Evolutionary conservation across 2,888 invertebrate genomes (phyloP).

Genomic region (Tridacna gigas): DNA sequence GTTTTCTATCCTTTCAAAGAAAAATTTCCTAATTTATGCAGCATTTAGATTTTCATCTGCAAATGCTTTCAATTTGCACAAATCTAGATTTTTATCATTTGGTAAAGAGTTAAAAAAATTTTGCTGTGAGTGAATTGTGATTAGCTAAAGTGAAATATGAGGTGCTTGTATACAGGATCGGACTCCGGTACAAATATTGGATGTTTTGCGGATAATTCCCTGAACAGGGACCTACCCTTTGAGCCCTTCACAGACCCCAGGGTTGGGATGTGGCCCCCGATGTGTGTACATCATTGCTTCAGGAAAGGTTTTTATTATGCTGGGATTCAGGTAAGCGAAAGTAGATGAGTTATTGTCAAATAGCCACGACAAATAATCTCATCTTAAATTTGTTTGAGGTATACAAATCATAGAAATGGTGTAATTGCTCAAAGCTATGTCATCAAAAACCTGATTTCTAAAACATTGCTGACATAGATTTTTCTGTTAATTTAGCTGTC

Average conservation of each 20-base stretch:
- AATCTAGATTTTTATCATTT: background rate
- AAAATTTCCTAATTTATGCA: background rate
- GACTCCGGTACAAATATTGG: constrained; percentile 72
- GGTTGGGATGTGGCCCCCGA: constrained; percentile 77
- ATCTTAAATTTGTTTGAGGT: too few species aligned
- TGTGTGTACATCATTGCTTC: constrained; percentile 76
- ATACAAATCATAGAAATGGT: too few species aligned
- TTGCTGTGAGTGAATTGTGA: background rate
- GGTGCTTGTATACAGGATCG: constrained; percentile 52
- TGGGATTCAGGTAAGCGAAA: constrained; percentile 82
- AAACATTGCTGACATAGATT: too few species aligned
- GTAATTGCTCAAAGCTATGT: too few species aligned
- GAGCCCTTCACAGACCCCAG: constrained; percentile 70
- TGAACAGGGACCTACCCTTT: constrained; percentile 72
- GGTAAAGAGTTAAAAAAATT: background rate
- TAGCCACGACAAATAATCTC: too few species aligned
- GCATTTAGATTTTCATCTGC: background rate
- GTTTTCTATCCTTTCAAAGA: background rate
- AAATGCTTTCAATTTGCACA: background rate
- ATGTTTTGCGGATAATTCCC: constrained; percentile 74
- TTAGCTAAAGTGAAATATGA: background rate
- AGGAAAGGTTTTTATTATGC: constrained; percentile 84
- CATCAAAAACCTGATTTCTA: too few species aligned
- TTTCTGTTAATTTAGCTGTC: too few species aligned
- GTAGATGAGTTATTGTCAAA: too few species aligned